These are phyloP conservation scores for Cephalopterus ornatus DNA, from an alignment of 2,113 vertebrate species.

Conservation along the genomic window DNA sequence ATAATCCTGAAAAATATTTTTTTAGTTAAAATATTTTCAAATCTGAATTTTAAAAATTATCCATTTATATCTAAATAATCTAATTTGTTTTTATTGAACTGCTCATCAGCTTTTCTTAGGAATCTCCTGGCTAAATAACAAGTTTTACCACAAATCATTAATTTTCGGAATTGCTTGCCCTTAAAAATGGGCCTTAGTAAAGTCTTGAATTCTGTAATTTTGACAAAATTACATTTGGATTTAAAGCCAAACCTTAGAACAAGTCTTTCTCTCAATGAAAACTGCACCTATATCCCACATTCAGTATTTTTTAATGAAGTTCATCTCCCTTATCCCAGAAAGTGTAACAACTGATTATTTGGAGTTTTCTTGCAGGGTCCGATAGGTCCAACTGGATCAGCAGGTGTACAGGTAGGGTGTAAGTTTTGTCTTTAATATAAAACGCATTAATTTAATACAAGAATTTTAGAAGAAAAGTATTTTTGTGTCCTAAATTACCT, in stretches of 20 bases:
- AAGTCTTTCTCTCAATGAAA: not conserved
- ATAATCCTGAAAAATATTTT: not conserved
- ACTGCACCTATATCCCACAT: not conserved
- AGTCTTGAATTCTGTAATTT: not conserved
- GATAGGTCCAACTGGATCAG: conserved; percentile 82
- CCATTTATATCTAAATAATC: not conserved
- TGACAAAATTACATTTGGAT: not conserved
- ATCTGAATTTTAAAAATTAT: not conserved
- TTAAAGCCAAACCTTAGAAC: not conserved
- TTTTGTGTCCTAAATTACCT: not conserved
- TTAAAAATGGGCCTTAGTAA: not conserved
- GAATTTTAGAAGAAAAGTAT: not conserved
- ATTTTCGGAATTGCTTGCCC: not conserved
- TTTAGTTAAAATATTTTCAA: not conserved
- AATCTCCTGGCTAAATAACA: not conserved
- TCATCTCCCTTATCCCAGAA: not conserved
- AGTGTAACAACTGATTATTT: not conserved
- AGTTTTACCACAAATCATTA: not conserved
- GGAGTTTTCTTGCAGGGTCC: conserved; percentile 80
- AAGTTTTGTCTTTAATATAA: not conserved
- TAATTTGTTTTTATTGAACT: not conserved
- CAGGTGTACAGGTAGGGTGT: conserved; percentile 84
- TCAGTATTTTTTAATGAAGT: not conserved
- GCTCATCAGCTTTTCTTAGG: not conserved
- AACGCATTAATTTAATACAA: not conserved